Percentiles rank a stretch among this genome's conserved stretches.
Evolutionary conservation across 2,113 vertebrate genomes (phyloP).

Genomic region (Perca flavescens): DNA sequence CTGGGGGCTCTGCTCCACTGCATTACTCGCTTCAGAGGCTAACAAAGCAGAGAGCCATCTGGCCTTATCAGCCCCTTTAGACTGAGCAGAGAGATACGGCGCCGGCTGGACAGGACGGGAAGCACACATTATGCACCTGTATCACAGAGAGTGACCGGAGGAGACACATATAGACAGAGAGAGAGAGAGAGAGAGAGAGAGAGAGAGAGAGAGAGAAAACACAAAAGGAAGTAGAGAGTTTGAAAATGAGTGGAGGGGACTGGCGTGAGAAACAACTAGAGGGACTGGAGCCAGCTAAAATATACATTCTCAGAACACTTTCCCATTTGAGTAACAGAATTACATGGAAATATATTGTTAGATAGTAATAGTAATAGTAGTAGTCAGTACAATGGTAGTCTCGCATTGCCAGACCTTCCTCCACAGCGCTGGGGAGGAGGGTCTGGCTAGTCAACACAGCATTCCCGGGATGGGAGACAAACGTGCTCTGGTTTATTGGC

Average conservation of each 20-base stretch:
- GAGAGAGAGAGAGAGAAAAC: background rate
- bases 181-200: background rate
- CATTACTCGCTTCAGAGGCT: constrained; percentile 64
- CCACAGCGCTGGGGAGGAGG: too few relatives aligned
- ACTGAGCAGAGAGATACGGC: constrained; percentile 38
- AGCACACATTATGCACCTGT: constrained; percentile 65
- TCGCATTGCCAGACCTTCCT: too few relatives aligned
- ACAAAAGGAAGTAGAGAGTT: constrained; percentile 7
- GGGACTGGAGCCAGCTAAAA: background rate
- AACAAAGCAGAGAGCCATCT: constrained; percentile 71
- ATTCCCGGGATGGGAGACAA: too few relatives aligned
- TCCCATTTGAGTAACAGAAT: too few relatives aligned
- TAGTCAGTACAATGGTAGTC: too few relatives aligned
- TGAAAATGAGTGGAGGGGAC: constrained; percentile 7
- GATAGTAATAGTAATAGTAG: too few relatives aligned
- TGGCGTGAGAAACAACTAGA: background rate
- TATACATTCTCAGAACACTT: too few relatives aligned
- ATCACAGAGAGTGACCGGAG: constrained; percentile 17
- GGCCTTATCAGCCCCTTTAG: constrained; percentile 60
- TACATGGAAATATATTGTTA: too few relatives aligned
- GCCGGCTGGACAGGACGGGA: constrained; percentile 43
- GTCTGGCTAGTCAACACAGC: too few relatives aligned
- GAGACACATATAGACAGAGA: constrained; percentile 11
- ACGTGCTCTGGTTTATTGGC: too few relatives aligned
- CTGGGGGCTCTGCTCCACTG: constrained; percentile 58